Evolutionary conservation across 2,797 vertebrate species (phyloP).

Genomic region (Nannoperca obscura): DNA sequence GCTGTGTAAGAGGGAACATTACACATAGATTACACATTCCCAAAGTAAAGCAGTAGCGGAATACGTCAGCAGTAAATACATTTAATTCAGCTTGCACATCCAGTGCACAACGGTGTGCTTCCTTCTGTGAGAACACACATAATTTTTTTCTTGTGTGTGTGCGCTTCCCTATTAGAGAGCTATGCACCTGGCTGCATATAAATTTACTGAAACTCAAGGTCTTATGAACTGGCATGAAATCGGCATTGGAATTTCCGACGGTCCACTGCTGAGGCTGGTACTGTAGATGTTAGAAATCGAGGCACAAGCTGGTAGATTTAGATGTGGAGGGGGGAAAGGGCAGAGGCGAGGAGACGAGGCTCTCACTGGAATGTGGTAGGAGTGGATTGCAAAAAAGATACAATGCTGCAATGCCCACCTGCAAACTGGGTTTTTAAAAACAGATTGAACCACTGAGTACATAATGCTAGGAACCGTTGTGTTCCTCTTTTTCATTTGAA

Average conservation of each 20-base stretch:
- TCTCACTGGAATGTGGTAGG: conserved; percentile 42
- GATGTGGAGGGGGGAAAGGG: conserved; percentile 1
- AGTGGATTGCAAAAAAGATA: conserved; percentile 33
- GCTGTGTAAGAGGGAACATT: not conserved
- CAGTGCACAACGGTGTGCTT: not conserved
- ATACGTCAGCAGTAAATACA: not conserved
- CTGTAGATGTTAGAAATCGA: not conserved
- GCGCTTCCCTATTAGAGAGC: not conserved
- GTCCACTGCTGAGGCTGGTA: not conserved
- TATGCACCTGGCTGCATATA: conserved; percentile 6
- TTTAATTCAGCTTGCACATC: conserved; percentile 5
- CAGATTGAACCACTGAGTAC: not conserved
- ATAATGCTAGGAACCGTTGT: not conserved
- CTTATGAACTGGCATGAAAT: conserved; percentile 33
- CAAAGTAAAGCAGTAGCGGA: not conserved
- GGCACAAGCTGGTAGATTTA: not conserved
- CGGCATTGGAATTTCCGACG: conserved; percentile 36
- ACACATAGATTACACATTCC: too few relatives aligned
- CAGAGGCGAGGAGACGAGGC: not conserved
- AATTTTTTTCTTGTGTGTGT: conserved; percentile 23
- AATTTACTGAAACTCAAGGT: conserved; percentile 44
- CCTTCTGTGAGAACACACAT: conserved; percentile 32
- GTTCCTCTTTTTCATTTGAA: not conserved
- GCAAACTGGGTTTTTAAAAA: conserved; percentile 13
- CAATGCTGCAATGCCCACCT: conserved; percentile 21